Evolutionary conservation across 2,888 invertebrate species (phyloP).

Genomic region (Sussaba pulchella): DNA sequence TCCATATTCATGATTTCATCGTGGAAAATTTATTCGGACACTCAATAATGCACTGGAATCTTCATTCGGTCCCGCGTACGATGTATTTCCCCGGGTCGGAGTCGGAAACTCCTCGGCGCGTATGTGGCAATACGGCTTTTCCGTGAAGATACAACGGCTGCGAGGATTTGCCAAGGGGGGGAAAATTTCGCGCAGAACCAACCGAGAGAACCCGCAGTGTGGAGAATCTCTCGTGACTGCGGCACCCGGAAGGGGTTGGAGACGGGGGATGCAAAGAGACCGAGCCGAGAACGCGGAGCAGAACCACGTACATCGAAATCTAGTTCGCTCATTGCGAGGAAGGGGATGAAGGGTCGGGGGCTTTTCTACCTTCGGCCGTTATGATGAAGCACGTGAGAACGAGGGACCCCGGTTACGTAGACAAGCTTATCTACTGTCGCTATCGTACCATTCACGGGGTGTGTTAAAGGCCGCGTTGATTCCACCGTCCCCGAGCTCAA

Average conservation of each 20-base stretch:
- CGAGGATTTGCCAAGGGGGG: constrained; percentile 12
- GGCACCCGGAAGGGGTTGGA: not conserved
- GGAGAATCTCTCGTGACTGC: not conserved
- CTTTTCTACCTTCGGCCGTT: not conserved
- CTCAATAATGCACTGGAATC: constrained; percentile 18
- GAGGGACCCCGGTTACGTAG: not conserved
- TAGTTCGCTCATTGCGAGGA: constrained; percentile 24
- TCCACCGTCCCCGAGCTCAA: constrained; percentile 27
- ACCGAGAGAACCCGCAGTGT: too few species aligned
- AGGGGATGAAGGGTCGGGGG: not conserved
- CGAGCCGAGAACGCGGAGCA: not conserved
- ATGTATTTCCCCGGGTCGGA: constrained; percentile 23
- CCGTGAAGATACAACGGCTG: constrained; percentile 36
- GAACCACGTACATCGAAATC: constrained; percentile 29
- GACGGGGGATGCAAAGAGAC: not conserved
- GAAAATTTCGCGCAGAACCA: too few species aligned
- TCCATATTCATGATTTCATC: not conserved
- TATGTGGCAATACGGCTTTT: constrained; percentile 34
- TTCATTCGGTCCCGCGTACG: not conserved
- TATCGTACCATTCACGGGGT: constrained; percentile 43
- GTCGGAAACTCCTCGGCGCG: constrained; percentile 33
- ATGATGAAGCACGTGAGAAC: constrained; percentile 27
- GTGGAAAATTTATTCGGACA: constrained; percentile 44
- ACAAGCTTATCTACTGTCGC: constrained; percentile 46
- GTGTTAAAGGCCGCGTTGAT: constrained; percentile 51